phyloP scores from a whole-genome alignment of 2,113 vertebrate species.

The Vicugna pacos region DNA sequence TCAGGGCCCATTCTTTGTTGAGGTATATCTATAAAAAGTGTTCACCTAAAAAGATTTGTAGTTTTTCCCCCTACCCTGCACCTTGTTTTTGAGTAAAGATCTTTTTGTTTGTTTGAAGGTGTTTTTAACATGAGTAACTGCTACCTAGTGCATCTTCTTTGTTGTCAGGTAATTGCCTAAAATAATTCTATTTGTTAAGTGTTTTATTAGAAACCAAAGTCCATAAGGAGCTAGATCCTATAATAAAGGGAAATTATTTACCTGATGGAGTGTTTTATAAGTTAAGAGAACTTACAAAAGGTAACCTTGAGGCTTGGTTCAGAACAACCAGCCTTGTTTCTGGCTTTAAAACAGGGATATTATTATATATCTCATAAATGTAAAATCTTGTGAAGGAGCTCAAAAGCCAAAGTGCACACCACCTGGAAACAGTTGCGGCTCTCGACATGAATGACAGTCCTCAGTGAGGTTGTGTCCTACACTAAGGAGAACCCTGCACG shows the following conservation, averaged over 20 bases:
- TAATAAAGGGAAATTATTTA: background rate
- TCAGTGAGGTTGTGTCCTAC: background rate
- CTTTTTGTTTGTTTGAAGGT: background rate
- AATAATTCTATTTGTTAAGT: background rate
- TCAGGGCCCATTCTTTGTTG: background rate
- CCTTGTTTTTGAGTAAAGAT: background rate
- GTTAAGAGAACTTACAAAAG: background rate
- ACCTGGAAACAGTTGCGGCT: background rate
- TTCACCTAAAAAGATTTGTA: background rate
- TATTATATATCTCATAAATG: background rate
- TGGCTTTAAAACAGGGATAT: background rate
- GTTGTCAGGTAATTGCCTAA: background rate
- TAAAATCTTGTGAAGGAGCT: background rate
- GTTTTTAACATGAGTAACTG: background rate
- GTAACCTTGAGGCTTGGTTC: background rate
- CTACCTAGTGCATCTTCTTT: background rate
- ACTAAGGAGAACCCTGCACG: background rate
- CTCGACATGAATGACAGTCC: background rate
- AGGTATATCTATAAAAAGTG: background rate
- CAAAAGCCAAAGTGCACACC: background rate
- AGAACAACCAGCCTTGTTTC: background rate
- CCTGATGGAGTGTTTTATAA: background rate
- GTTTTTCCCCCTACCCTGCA: background rate
- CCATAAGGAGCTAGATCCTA: background rate
- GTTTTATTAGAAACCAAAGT: conserved; percentile 31